phyloP scores from a whole-genome alignment of 2,113 vertebrate genomes.

The Petaurus breviceps region DNA sequence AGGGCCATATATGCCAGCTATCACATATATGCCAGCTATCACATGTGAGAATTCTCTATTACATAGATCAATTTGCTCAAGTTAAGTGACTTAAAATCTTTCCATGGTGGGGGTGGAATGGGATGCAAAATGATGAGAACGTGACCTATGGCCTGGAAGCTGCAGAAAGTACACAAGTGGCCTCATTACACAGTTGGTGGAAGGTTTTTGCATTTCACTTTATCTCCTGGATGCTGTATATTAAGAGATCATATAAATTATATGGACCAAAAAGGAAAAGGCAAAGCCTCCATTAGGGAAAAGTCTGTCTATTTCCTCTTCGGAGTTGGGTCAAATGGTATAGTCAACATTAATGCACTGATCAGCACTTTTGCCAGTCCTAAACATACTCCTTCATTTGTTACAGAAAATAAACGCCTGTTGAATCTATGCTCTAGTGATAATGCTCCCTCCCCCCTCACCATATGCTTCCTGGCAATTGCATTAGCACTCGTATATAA shows the following conservation, averaged over 20 bases:
- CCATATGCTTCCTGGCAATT: neutral
- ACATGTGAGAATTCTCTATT: neutral
- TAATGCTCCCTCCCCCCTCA: neutral
- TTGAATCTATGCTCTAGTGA: neutral
- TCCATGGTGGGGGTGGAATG: neutral
- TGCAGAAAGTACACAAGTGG: neutral
- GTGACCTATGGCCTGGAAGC: constrained; percentile 25
- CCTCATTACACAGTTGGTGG: constrained; percentile 23
- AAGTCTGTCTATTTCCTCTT: neutral
- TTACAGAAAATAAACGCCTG: neutral
- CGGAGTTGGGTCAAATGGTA: neutral
- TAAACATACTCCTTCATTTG: neutral
- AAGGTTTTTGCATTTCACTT: constrained; percentile 24
- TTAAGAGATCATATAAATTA: neutral
- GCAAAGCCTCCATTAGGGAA: neutral
- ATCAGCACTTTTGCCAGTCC: neutral
- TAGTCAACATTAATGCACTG: neutral
- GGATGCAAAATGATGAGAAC: constrained; percentile 49
- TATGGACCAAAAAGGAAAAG: neutral
- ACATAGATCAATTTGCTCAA: neutral
- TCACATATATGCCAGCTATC: neutral
- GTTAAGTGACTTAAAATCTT: neutral
- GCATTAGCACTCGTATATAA: neutral
- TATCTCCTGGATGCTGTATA: constrained; percentile 1
- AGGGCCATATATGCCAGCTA: neutral